Conservation (phyloP, 2,113 vertebrate species). For the Condylura cristata region DNA sequence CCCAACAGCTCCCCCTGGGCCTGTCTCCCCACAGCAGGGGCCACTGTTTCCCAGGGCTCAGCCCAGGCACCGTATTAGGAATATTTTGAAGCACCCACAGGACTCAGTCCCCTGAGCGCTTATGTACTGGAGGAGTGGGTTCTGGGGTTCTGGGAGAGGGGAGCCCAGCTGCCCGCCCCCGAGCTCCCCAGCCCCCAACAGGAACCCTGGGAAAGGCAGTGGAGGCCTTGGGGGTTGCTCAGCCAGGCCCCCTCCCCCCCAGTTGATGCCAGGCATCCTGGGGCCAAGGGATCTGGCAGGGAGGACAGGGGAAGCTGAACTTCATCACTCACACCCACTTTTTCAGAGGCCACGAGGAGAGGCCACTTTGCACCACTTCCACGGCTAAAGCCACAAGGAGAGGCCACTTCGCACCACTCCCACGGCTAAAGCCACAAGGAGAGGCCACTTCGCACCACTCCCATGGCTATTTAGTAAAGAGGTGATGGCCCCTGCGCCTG, state of each 20-base stretch:
- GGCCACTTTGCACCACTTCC: background rate
- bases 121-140: background rate
- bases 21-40: background rate
- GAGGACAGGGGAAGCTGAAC: background rate
- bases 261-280: rapidly evolving
- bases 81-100: background rate
- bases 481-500: no score
- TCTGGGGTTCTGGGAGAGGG: background rate
- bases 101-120: background rate
- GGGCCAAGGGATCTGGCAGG: rapidly evolving
- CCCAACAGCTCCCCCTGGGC: rapidly evolving
- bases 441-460: no score
- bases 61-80: background rate
- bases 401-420: no score
- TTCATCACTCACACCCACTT: background rate
- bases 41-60: background rate
- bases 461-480: no score
- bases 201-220: background rate
- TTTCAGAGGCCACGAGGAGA: background rate
- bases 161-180: no score
- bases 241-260: background rate
- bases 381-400: no score
- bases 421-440: no score
- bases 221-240: background rate
- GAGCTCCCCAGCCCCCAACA: background rate